Conservation (phyloP, 2,888 invertebrate genomes). For the Polydrusus cervinus region DNA sequence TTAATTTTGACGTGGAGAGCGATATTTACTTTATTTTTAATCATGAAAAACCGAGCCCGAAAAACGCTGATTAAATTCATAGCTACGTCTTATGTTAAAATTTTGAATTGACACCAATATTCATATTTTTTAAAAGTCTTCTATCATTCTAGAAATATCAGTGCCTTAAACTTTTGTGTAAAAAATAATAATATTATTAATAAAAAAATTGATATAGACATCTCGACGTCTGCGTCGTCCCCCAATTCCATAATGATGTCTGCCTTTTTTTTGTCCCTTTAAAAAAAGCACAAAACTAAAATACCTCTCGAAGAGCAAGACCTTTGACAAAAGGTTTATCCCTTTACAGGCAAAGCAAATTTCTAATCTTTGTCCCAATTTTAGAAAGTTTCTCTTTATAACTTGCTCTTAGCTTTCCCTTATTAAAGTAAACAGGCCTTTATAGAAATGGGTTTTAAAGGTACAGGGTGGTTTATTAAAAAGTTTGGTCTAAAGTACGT, state of each 20-base stretch:
- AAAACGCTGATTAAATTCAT: no score
- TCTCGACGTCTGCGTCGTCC: neutral
- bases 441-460: neutral
- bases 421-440: neutral
- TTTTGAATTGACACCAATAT: no score
- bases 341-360: neutral
- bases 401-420: neutral
- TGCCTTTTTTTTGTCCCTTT: neutral
- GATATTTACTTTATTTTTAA: no score
- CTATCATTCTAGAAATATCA: no score
- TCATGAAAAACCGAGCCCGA: no score
- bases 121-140: no score
- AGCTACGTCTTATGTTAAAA: no score
- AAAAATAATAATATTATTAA: no score
- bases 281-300: neutral
- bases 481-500: no score
- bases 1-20: no score
- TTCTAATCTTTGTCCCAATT: constrained; percentile 2
- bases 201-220: neutral
- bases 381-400: neutral
- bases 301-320: constrained; percentile 5
- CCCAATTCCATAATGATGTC: neutral
- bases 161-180: no score
- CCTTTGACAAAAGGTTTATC: neutral
- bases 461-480: neutral